Base-by-base conservation (phyloP, 2,888 invertebrate genomes). In the Ptychoptera contaminata region DNA sequence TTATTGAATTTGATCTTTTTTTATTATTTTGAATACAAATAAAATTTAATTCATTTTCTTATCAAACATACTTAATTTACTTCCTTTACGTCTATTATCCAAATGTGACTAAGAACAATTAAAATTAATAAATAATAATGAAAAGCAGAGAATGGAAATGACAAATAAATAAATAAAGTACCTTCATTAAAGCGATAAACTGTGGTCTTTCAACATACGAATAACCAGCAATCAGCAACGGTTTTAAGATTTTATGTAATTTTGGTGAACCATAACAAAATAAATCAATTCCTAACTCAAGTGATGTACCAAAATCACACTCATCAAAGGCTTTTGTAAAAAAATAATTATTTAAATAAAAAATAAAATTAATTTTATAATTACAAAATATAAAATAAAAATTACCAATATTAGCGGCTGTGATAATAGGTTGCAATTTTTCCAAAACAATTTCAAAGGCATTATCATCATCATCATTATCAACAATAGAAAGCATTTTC, bases 291-390 rank as follows among this genome's bases (percentile, higher is more conserved):
- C 91, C 94, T 34, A 87, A 68, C 62, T 96, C 94, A 2, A 96
- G 63, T 0, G 90, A 84, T 44, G 90, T 91, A 0, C 93, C 96
- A 65, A 91, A 94, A 62, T 96, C 94, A 58, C 85, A 84, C 62
- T 97, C 96, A 58, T 96, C 96, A 46, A 85, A 79, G 0, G 94
- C 96, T 47, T 58, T 23, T 23, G n/a, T 59, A 16, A 52, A 39
- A 7, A n/a, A 23, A 11, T 29, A 15, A 15, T 8, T n/a, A 6
- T n/a, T n/a, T 23, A 29, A 29, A 40, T 31, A 10, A 40, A 14
- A 36, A 14, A 30, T 15, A n/a, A 23, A 31, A n/a, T 23, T 29
- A 8, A 2, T 11, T 2, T 12, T 9, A 11, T 29, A 40, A 23
- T 34, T 42, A 16, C 14, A 14, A 16, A 8, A 15, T 43, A 8